Conservation (phyloP, 2,797 vertebrate species). For the Natrix natrix region DNA sequence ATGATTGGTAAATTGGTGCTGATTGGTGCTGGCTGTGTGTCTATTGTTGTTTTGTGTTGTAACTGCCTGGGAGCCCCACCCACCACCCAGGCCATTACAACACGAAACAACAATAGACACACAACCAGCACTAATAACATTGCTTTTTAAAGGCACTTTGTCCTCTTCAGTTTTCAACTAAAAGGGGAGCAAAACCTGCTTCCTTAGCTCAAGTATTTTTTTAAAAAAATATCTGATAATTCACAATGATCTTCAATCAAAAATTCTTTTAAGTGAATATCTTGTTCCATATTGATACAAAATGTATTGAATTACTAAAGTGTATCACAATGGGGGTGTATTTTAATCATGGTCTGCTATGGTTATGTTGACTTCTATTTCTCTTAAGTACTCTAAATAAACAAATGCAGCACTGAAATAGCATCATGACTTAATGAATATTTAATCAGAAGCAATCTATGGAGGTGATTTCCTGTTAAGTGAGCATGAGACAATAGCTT, state of each 20-base stretch:
- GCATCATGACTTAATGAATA: neutral
- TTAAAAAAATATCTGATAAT: neutral
- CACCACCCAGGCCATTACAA: too few relatives aligned
- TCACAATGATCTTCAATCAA: neutral
- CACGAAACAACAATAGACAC: too few relatives aligned
- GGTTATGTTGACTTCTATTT: neutral
- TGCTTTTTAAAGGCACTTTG: neutral
- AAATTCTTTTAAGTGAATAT: neutral
- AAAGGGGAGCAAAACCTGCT: neutral
- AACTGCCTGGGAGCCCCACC: too few relatives aligned
- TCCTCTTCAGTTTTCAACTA: neutral
- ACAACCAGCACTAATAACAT: neutral
- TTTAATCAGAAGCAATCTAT: neutral
- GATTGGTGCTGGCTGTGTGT: too few relatives aligned
- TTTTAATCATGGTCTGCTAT: neutral
- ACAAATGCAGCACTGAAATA: neutral
- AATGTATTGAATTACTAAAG: neutral
- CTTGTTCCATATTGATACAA: slow-evolving; percentile 1
- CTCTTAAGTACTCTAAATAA: neutral
- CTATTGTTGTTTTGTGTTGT: too few relatives aligned
- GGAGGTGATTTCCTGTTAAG: neutral
- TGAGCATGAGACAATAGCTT: neutral
- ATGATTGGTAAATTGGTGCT: too few relatives aligned
- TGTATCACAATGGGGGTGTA: too few relatives aligned
- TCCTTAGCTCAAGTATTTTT: neutral